Evolutionary conservation across 2,113 vertebrate species (phyloP), one percentile per base, ranked within the genome.

Genomic region (Lichenostomus cassidix): DNA sequence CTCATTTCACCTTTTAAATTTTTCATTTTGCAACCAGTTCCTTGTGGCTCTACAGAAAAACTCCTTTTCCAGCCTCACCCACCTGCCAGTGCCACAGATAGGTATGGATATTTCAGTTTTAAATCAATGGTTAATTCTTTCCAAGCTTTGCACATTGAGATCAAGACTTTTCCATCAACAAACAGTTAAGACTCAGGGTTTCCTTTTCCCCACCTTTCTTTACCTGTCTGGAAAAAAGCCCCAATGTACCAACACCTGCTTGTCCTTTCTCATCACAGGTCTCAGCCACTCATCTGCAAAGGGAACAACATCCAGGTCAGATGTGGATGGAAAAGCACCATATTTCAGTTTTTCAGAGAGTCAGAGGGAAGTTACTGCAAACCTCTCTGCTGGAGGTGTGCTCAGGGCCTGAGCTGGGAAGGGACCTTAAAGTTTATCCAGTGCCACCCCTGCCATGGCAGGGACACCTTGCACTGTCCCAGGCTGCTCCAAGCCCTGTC

Each of bases 181-280:
- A 79, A 39, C 9, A 15, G n/a, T 15, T 3, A 15, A 33, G 16
- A 53, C 27, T 29, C 9, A 5, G 15, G 42, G 31, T 24, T 27
- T 29, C 16, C 10, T 14, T 41, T 17, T 6, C 12, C 53, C 24
- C 27, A 42, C 14, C 7, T 3, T 52, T 49, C 33, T 31, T 98
- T 98, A 98, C 98, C 98, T 98, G 97, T 98, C 98, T 23, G 98
- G 99, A 88, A 98, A 99, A 80, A 98, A 98, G 10, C 99, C 99
- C 99, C 99, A 99, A 42, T 99, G 99, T 4, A 99, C 99, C 89
- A 99, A 97, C 95, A 99, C 98, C 97, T 99, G 99, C 94, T 99
- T 99, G 90, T 99, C 99, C 89, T 99, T 99, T 62, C 98, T 99
- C 98, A 99, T 98, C 86, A 99, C 99, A 1, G 99, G 99, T 96